Percentiles rank a stretch among this genome's conserved stretches.
These are phyloP conservation scores for Cryptophagus acutangulus DNA, from an alignment of 2,888 invertebrate species.

Conservation along the genomic window DNA sequence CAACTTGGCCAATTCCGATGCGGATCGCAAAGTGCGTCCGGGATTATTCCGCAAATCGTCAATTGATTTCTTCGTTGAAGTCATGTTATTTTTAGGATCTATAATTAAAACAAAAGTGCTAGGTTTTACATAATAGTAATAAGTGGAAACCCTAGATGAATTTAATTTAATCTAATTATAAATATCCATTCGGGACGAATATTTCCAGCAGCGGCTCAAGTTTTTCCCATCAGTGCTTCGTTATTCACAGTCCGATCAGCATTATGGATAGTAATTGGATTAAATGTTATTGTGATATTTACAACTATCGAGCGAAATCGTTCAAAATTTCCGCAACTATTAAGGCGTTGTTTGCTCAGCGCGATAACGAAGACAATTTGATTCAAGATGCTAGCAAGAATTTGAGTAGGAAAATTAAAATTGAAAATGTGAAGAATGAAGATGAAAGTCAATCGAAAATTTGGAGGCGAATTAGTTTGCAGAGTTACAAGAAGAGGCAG, in stretches of 20 bases:
- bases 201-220: neutral
- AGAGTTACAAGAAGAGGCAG: slow-evolving; percentile 29
- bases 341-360: slow-evolving; percentile 23
- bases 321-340: slow-evolving; percentile 22
- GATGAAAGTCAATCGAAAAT: slow-evolving; percentile 20
- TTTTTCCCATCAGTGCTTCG: neutral
- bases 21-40: no score
- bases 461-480: slow-evolving; percentile 32
- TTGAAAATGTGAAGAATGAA: slow-evolving; percentile 9
- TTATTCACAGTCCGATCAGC: no score
- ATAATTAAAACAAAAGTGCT: neutral
- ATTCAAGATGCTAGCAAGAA: slow-evolving; percentile 9
- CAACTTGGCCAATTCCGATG: slow-evolving; percentile 23
- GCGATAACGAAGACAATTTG: slow-evolving; percentile 14
- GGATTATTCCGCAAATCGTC: no score
- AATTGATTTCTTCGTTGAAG: slow-evolving; percentile 7
- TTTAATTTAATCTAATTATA: neutral
- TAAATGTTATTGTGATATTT: slow-evolving; percentile 28
- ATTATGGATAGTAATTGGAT: slow-evolving; percentile 31
- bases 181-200: no score
- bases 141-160: slow-evolving; percentile 1
- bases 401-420: slow-evolving; percentile 4
- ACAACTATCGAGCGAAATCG: slow-evolving; percentile 25
- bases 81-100: slow-evolving; percentile 2
- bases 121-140: slow-evolving; percentile 1